Percentiles rank a stretch among this genome's conserved stretches.
Evolutionary conservation across 2,113 vertebrate genomes (phyloP).

Genomic region (Calidris pygmaea): DNA sequence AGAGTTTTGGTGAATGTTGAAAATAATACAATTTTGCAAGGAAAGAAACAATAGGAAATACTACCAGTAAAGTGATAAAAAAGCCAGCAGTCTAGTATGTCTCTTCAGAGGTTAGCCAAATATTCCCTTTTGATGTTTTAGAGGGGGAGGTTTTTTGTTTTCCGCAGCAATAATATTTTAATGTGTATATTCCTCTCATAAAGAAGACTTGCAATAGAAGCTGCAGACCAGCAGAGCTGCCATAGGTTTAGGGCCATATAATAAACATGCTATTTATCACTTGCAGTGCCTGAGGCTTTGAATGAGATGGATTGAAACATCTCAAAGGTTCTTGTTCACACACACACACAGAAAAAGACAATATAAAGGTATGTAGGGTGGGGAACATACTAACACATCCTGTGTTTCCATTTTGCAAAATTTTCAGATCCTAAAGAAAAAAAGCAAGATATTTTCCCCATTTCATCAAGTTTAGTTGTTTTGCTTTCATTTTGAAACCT

Average conservation of each 20-base stretch:
- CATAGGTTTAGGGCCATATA: not conserved
- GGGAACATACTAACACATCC: not conserved
- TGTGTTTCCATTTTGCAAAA: not conserved
- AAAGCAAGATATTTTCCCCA: not conserved
- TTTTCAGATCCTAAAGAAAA: not conserved
- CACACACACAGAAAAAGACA: not conserved
- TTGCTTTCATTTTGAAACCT: slow-evolving; percentile 44
- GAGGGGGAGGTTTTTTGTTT: not conserved
- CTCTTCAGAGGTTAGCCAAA: not conserved
- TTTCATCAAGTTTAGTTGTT: slow-evolving; percentile 32
- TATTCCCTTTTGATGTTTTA: not conserved
- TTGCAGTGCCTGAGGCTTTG: not conserved
- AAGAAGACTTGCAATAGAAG: not conserved
- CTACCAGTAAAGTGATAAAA: not conserved
- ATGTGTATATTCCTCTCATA: not conserved
- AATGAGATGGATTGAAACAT: not conserved
- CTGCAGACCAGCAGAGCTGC: not conserved
- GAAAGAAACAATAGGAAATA: not conserved
- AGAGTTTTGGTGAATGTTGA: not conserved
- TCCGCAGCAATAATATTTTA: not conserved
- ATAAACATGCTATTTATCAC: not conserved
- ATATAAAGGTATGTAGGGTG: not conserved
- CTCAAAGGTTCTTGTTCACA: not conserved
- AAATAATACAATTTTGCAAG: not conserved
- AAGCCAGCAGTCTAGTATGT: not conserved